These are phyloP conservation scores for Eilema depressum DNA, from an alignment of 2,888 invertebrate genomes.

Conservation along the genomic window DNA sequence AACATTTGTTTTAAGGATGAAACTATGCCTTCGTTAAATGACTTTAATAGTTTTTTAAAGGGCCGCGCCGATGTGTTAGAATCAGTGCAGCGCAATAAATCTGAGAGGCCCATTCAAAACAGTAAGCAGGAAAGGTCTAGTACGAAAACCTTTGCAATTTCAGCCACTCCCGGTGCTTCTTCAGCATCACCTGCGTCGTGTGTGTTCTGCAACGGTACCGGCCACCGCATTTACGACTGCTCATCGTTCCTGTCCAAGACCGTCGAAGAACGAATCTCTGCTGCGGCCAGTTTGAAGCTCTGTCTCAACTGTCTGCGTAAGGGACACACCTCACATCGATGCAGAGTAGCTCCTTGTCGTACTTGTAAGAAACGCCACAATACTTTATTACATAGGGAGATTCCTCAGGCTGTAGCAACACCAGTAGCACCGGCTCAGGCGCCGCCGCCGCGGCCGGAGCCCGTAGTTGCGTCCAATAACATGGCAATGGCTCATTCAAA, in stretches of 20 bases:
- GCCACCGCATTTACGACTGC: constrained; percentile 15
- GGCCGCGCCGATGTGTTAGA: background rate
- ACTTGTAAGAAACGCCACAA: constrained; percentile 13
- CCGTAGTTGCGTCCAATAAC: background rate
- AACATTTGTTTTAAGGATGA: background rate
- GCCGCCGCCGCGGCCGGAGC: background rate
- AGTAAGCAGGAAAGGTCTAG: background rate
- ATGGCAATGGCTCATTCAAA: background rate
- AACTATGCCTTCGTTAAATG: background rate
- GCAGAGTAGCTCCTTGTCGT: constrained; percentile 13
- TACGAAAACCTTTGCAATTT: background rate
- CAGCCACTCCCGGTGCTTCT: background rate
- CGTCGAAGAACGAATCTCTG: background rate
- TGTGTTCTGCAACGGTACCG: constrained; percentile 6
- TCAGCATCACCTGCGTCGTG: background rate
- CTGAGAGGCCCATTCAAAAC: background rate
- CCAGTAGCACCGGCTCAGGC: background rate
- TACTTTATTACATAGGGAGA: constrained; percentile 10
- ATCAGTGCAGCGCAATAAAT: background rate
- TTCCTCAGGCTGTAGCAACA: background rate
- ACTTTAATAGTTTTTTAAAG: background rate
- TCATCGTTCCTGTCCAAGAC: constrained; percentile 11
- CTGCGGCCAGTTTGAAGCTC: background rate
- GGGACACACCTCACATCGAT: background rate
- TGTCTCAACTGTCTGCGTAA: background rate